A percentile compares a stretch with the other conserved stretches of the same genome.
These are phyloP conservation scores for Sciaenops ocellatus DNA, from an alignment of 2,797 vertebrate genomes.

Conservation along the genomic window DNA sequence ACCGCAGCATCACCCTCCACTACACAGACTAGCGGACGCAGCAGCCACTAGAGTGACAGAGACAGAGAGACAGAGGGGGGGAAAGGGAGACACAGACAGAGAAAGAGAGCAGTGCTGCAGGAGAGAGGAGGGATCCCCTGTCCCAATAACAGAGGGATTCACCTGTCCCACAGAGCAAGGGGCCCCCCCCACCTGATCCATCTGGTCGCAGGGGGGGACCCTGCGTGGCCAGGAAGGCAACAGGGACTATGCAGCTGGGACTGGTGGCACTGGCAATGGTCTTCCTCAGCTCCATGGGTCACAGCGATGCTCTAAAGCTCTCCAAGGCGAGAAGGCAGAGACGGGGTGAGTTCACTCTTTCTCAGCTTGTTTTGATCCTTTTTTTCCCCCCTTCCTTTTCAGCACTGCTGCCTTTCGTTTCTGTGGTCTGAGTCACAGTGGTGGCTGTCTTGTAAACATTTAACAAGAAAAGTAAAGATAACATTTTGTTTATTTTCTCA, in stretches of 20 bases:
- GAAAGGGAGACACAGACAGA: conserved; percentile 46
- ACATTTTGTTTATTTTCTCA: conserved; percentile 76
- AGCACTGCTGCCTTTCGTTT: conserved; percentile 54
- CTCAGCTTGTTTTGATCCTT: conserved; percentile 45
- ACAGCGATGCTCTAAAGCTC: conserved; percentile 86
- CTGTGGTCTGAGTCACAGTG: conserved; percentile 60
- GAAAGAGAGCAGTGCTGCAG: conserved; percentile 35
- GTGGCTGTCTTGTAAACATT: conserved; percentile 73
- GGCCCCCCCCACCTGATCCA: conserved; percentile 79
- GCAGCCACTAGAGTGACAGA: conserved; percentile 73
- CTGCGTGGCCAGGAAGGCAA: conserved; percentile 87
- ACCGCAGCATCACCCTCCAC: conserved; percentile 78
- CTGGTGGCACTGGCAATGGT: conserved; percentile 91
- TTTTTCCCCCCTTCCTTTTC: conserved; percentile 13
- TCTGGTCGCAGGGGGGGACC: conserved; percentile 86
- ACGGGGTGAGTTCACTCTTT: conserved; percentile 90
- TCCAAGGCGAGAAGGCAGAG: conserved; percentile 93
- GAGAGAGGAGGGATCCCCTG: conserved; percentile 68
- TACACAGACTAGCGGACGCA: conserved; percentile 61
- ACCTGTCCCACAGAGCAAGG: conserved; percentile 79
- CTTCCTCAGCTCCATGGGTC: conserved; percentile 95
- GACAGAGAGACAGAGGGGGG: conserved; percentile 43
- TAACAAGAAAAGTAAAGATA: conserved; percentile 76
- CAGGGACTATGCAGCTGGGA: conserved; percentile 98
- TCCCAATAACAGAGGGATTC: conserved; percentile 77